A percentile compares a stretch with the other conserved stretches of the same genome.
Conservation (phyloP, 2,113 vertebrate genomes). For the Leptocoma aspasia region DNA sequence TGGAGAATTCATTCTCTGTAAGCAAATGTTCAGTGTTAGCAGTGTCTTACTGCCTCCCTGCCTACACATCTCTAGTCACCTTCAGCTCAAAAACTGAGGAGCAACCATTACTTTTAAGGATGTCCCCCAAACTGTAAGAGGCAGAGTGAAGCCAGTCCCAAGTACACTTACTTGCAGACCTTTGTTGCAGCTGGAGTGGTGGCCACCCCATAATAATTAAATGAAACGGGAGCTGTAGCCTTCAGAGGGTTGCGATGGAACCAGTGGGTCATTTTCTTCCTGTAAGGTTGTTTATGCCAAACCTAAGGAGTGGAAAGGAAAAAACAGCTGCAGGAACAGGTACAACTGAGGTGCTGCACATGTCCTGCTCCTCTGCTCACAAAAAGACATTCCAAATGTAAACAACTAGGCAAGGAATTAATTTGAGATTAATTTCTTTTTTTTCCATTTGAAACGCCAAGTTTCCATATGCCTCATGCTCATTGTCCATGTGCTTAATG, state of each 20-base stretch:
- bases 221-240: slow-evolving; percentile 91
- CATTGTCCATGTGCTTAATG: not conserved
- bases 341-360: not conserved
- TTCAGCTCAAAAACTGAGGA: not conserved
- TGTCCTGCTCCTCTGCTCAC: not conserved
- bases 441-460: not conserved
- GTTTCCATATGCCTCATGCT: not conserved
- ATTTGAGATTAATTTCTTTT: not conserved
- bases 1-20: not conserved
- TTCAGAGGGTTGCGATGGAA: slow-evolving; percentile 98
- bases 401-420: not conserved
- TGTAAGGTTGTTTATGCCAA: not conserved
- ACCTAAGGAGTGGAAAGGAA: not conserved
- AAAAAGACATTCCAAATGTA: not conserved
- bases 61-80: not conserved
- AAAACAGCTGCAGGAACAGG: not conserved
- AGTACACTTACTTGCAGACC: slow-evolving; percentile 90
- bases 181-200: slow-evolving; percentile 87
- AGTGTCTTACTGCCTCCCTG: not conserved
- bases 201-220: slow-evolving; percentile 91
- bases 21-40: not conserved
- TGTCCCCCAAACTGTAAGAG: not conserved
- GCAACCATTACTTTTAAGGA: not conserved
- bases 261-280: slow-evolving; percentile 92
- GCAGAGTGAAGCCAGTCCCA: not conserved